Base-by-base conservation (phyloP, 2,113 vertebrate genomes). In the Hippocampus comes region DNA sequence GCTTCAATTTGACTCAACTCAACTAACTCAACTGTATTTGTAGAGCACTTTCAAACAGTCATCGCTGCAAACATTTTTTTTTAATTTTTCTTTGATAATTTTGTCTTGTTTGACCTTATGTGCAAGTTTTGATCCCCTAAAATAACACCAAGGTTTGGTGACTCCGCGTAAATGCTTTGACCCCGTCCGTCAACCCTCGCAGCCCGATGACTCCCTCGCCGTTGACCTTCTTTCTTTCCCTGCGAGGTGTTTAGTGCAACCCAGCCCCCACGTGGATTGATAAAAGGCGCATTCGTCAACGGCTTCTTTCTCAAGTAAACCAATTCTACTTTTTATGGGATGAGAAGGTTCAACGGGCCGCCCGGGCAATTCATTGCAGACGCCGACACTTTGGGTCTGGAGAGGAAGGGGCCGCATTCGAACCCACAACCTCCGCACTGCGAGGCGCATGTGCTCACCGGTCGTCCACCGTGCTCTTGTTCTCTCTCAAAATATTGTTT, bases 221-320 rank as follows among this genome's bases (percentile, higher is more conserved):
- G 78, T 84, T 94, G 95, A 96, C 95, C 95, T 96, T 95, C 95
- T 46, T 59, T 43, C 21, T 42, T 42, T 63, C 21, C 7, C 34
- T 87, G 90, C 95, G 90, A 95, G 94, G 94, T 94, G 95, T 95
- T 60, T 23, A 17, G 25, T 60, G 2, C 27, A 12, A 9, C 53
- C 21, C 21, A 4, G 4, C n/a, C 92, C 93, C 91, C 94, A 95
- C 94, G 92, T 89, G 93, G 93, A 97, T 96, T 96, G 96, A 98
- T 98, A 97, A 95, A 92, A 94, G 93, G 90, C 86, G 87, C 95
- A 96, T 97, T 98, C 95, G 97, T 97, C 95, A 97, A 90, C 11
- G 88, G 88, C 93, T 85, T 76, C 86, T 92, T 92, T 92, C 93
- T 93, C 91, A 93, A 93, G 93, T 96, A 95, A 96, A 96, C 94